phyloP scores from a whole-genome alignment of 2,113 vertebrate species.

The Phyllostomus hastatus region DNA sequence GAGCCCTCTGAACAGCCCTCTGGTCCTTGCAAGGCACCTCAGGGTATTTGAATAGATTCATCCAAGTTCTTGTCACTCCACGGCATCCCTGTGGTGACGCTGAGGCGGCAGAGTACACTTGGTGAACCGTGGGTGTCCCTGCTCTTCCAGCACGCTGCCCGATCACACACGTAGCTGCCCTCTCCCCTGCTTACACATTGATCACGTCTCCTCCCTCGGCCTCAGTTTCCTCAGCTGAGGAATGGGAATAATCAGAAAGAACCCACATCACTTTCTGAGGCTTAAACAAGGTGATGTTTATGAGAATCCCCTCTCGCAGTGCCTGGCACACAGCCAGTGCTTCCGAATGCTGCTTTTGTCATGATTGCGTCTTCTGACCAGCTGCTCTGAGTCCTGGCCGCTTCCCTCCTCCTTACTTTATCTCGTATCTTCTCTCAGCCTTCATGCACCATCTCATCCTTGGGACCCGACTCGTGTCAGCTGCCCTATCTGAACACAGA shows the following conservation, averaged over 20 bases:
- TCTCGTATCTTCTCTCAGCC: neutral
- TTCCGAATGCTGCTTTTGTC: neutral
- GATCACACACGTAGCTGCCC: neutral
- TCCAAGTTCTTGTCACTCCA: neutral
- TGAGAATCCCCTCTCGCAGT: neutral
- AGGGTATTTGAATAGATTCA: neutral
- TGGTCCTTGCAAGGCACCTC: neutral
- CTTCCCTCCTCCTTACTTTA: too few relatives aligned
- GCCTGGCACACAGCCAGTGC: neutral
- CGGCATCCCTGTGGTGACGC: neutral
- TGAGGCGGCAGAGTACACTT: neutral
- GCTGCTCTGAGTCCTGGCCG: neutral
- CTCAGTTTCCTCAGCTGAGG: neutral
- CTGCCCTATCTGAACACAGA: neutral
- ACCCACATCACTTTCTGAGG: neutral
- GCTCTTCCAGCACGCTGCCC: neutral
- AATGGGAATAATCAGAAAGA: neutral
- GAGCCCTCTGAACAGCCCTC: neutral
- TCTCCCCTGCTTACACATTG: neutral
- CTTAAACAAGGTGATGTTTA: neutral
- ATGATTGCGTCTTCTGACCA: neutral
- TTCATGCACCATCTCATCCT: neutral
- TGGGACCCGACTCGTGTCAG: neutral
- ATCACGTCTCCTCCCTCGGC: neutral
- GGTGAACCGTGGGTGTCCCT: neutral